A percentile compares a stretch with the other conserved stretches of the same genome.
Evolutionary conservation across 2,888 invertebrate genomes (phyloP).

Genomic region (Oxycera nigricornis): DNA sequence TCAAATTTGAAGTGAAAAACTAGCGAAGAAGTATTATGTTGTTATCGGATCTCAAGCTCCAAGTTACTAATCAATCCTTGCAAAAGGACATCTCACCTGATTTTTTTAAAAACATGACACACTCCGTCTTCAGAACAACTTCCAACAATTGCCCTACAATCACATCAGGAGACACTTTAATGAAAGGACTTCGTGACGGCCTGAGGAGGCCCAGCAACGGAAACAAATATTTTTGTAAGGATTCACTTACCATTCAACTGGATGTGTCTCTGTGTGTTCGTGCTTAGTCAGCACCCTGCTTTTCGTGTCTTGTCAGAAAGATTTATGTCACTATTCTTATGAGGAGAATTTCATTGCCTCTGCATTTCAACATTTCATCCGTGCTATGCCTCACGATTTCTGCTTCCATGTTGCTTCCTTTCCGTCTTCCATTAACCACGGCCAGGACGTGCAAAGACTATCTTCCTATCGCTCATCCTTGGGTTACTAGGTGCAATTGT

Average conservation of each 20-base stretch:
- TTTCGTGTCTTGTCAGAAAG: constrained; percentile 15
- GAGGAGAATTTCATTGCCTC: constrained; percentile 30
- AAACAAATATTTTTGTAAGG: constrained; percentile 30
- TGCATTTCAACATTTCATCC: constrained; percentile 5
- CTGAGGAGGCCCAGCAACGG: neutral
- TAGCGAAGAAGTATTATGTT: no score
- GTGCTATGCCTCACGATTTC: neutral
- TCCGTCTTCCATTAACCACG: no score
- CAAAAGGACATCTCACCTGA: no score
- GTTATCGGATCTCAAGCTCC: no score
- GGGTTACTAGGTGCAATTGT: neutral
- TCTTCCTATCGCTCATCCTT: no score
- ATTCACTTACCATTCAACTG: constrained; percentile 25
- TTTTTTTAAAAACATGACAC: no score
- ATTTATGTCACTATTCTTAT: constrained; percentile 35
- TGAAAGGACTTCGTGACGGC: constrained; percentile 10
- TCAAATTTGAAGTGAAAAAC: no score
- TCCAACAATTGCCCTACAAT: no score
- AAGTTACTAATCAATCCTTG: no score
- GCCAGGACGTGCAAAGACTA: no score
- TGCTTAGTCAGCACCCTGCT: constrained; percentile 15
- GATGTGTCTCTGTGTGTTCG: neutral
- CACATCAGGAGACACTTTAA: no score
- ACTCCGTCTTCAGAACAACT: no score
- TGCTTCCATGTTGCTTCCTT: constrained; percentile 16